Evolutionary conservation across 1,140 invertebrate species (phyloP).

Genomic region (Ectropis grisescens): DNA sequence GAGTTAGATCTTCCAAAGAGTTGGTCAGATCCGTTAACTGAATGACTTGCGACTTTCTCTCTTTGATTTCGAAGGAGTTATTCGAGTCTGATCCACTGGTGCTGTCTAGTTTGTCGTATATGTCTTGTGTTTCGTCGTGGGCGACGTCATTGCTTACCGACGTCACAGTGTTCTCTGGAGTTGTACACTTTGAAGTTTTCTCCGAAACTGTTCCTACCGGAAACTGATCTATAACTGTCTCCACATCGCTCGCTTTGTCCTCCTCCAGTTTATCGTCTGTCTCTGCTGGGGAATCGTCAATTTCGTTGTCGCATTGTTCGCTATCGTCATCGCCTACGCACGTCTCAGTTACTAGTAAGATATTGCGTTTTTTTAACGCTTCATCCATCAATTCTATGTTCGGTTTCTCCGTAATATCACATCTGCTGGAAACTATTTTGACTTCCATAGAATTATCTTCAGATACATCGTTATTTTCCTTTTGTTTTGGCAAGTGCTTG

Average conservation of each 20-base stretch:
- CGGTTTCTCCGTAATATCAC: no score
- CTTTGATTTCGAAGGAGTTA: slow-evolving; percentile 42
- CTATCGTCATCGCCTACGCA: no score
- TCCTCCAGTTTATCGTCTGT: no score
- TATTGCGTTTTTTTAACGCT: slow-evolving; percentile 10
- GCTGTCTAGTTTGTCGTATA: slow-evolving; percentile 57
- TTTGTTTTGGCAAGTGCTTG: no score
- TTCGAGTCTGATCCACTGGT: slow-evolving; percentile 40
- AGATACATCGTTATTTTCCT: no score
- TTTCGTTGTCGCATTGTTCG: no score
- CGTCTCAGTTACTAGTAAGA: no score
- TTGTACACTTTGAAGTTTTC: slow-evolving; percentile 8
- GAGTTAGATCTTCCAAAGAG: slow-evolving; percentile 45
- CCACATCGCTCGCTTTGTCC: no score
- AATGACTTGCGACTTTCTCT: slow-evolving; percentile 50
- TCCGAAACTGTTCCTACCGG: slow-evolving; percentile 5
- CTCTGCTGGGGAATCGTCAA: no score
- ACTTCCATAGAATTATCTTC: no score
- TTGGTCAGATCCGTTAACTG: slow-evolving; percentile 47
- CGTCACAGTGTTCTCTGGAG: slow-evolving; percentile 8
- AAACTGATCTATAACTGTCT: no score
- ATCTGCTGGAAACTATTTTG: no score
- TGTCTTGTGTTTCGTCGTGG: slow-evolving; percentile 19
- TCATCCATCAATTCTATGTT: slow-evolving; percentile 8
- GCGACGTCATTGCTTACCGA: slow-evolving; percentile 11